Evolutionary conservation across 2,888 invertebrate genomes (phyloP).

Genomic region (Amaurobius ferox): DNA sequence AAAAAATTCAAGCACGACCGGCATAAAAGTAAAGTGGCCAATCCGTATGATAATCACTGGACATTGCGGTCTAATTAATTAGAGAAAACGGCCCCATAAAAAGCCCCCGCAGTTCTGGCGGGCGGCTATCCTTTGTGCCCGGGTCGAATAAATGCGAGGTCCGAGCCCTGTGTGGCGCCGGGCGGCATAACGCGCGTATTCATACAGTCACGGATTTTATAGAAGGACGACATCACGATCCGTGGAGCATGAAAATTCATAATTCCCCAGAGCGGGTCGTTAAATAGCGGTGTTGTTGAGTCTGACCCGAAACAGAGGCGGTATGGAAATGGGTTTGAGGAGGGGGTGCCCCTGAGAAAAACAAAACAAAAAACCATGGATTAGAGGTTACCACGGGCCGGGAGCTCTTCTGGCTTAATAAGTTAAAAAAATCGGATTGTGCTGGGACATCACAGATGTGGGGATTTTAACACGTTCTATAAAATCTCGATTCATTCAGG

Average conservation of each 20-base stretch:
- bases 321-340: not conserved
- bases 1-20: not conserved
- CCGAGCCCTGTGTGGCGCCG: not conserved
- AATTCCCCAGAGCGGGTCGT: slow-evolving; percentile 30
- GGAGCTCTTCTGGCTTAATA: no score
- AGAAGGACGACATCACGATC: slow-evolving; percentile 42
- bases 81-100: slow-evolving; percentile 8
- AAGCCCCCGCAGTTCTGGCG: slow-evolving; percentile 18
- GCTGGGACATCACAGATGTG: no score
- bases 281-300: slow-evolving; percentile 33
- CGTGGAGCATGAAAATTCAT: slow-evolving; percentile 62
- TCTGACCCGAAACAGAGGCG: not conserved
- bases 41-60: slow-evolving; percentile 3
- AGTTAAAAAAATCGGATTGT: no score
- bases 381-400: no score
- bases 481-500: no score
- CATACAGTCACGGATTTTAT: slow-evolving; percentile 53
- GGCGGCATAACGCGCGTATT: slow-evolving; percentile 28
- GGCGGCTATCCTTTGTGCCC: slow-evolving; percentile 48
- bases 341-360: no score
- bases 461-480: no score
- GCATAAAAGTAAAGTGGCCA: not conserved
- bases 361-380: no score
- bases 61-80: slow-evolving; percentile 33
- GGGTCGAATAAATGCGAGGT: slow-evolving; percentile 3